These are phyloP conservation scores for Microcaecilia unicolor DNA, from an alignment of 2,797 vertebrate species.

Conservation along the genomic window DNA sequence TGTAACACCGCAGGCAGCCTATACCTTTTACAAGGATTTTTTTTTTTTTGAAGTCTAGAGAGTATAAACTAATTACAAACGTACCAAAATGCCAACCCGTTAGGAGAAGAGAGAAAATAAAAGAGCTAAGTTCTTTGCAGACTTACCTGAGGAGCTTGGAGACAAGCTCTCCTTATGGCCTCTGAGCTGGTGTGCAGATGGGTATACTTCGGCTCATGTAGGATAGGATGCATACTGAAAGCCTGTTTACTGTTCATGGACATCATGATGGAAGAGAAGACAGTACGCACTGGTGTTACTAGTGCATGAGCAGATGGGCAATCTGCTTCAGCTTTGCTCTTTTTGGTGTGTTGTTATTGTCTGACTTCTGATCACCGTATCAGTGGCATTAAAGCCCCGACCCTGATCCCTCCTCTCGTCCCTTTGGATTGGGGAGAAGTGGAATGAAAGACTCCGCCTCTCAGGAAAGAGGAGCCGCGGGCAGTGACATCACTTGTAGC, in stretches of 20 bases:
- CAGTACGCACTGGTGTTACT: slow-evolving; percentile 7
- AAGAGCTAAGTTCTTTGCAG: too few relatives aligned
- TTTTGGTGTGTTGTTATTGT: slow-evolving; percentile 45
- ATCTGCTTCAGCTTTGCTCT: slow-evolving; percentile 34
- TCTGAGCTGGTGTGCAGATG: slow-evolving; percentile 82
- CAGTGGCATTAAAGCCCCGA: slow-evolving; percentile 32
- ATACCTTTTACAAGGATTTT: too few relatives aligned
- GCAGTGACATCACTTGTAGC: slow-evolving; percentile 15
- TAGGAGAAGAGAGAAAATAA: too few relatives aligned
- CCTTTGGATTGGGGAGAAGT: slow-evolving; percentile 19
- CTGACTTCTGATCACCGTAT: slow-evolving; percentile 33
- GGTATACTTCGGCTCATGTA: slow-evolving; percentile 83
- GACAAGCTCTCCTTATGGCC: slow-evolving; percentile 78
- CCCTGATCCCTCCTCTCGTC: slow-evolving; percentile 18
- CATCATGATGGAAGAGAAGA: slow-evolving; percentile 67
- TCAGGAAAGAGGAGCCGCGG: slow-evolving; percentile 10
- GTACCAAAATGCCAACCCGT: too few relatives aligned
- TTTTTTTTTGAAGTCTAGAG: too few relatives aligned
- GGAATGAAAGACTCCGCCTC: slow-evolving; percentile 1
- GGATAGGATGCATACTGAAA: slow-evolving; percentile 85
- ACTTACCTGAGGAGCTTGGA: slow-evolving; percentile 79
- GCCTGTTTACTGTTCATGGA: slow-evolving; percentile 93
- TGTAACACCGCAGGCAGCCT: too few relatives aligned
- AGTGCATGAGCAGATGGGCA: slow-evolving; percentile 24
- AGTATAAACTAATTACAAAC: too few relatives aligned